A percentile compares a stretch with the other conserved stretches of the same genome.
Conservation (phyloP, 2,113 vertebrate species). For the Solenodon paradoxus region DNA sequence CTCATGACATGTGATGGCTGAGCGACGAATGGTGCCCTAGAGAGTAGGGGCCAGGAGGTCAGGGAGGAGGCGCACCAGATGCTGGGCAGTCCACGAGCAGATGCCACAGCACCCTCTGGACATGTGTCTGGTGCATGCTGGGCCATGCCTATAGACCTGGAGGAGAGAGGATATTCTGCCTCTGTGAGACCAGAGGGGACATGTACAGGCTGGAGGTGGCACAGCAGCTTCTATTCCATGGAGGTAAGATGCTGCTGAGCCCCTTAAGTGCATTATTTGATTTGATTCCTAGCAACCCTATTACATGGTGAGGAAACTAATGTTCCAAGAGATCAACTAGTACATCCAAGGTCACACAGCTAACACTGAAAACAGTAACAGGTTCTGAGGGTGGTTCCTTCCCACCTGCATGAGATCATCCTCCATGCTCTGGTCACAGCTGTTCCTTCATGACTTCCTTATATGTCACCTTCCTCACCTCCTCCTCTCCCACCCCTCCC, state of each 20-base stretch:
- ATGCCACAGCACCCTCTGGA: background rate
- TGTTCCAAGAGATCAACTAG: background rate
- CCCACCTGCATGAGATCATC: background rate
- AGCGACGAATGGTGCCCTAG: background rate
- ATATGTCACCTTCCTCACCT: accelerated
- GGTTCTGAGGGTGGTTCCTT: background rate
- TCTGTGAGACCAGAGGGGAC: background rate
- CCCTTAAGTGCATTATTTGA: background rate
- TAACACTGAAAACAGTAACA: background rate
- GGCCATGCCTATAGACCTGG: background rate
- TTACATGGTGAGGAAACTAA: background rate
- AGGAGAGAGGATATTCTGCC: background rate
- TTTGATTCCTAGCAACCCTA: background rate
- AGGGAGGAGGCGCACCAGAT: background rate
- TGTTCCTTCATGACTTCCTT: background rate
- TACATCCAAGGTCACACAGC: background rate
- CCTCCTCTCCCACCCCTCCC: background rate
- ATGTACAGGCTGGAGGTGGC: accelerated
- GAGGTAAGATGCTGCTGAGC: background rate
- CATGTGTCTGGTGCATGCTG: background rate
- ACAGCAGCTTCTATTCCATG: background rate
- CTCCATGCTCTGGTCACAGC: background rate
- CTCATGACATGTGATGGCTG: accelerated
- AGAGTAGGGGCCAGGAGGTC: background rate
- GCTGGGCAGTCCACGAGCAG: background rate